phyloP scores from a whole-genome alignment of 2,113 vertebrate species.

The Heterotis niloticus region DNA sequence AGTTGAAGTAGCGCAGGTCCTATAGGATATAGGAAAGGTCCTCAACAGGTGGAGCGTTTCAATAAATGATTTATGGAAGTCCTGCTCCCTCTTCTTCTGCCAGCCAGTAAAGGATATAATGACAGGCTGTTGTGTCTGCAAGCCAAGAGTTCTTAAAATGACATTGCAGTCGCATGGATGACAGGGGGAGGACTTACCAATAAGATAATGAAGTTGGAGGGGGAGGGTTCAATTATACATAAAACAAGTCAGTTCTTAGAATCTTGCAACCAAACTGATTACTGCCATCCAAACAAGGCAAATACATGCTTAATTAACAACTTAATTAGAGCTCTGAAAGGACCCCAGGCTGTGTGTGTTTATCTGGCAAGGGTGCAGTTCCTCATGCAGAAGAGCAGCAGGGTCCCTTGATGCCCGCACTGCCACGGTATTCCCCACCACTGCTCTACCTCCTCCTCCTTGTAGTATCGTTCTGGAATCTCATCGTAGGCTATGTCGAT shows the following conservation, averaged over 20 bases:
- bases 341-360: background rate
- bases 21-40: conserved; percentile 42
- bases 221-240: background rate
- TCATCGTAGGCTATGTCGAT: conserved; percentile 95
- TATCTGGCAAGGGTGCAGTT: background rate
- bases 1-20: conserved; percentile 90
- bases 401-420: background rate
- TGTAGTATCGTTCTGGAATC: conserved; percentile 95
- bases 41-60: too few species aligned
- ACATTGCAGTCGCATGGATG: background rate
- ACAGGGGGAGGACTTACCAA: background rate
- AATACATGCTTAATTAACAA: background rate
- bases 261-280: background rate
- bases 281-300: background rate
- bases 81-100: too few species aligned
- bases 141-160: too few species aligned
- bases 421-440: background rate
- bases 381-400: background rate
- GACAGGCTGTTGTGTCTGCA: too few species aligned
- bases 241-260: background rate
- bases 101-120: too few species aligned
- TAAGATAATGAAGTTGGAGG: background rate
- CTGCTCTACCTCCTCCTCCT: conserved; percentile 84
- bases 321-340: background rate
- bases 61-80: background rate